Conservation (phyloP, 2,888 invertebrate genomes). For the Diadegma fenestrale region DNA sequence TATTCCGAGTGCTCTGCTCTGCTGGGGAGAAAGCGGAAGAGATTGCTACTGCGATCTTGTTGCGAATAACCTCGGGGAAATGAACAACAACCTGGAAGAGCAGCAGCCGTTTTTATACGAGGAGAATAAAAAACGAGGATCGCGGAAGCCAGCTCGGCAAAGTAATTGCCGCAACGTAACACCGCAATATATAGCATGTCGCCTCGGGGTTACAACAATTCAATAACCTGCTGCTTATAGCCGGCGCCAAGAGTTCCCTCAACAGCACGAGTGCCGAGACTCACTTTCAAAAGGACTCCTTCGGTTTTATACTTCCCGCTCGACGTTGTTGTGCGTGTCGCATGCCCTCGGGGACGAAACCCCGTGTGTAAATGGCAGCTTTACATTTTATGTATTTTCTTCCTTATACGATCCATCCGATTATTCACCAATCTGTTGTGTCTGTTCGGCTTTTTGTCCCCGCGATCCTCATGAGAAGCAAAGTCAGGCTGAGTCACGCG, state of each 20-base stretch:
- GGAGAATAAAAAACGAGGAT: neutral
- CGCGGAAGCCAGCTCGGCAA: neutral
- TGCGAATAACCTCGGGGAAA: neutral
- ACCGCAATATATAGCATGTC: neutral
- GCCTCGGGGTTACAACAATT: neutral
- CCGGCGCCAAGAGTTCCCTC: neutral
- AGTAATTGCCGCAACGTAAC: neutral
- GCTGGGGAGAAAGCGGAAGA: neutral
- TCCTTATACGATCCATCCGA: neutral
- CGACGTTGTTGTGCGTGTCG: neutral
- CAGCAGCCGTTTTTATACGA: neutral
- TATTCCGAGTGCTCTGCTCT: neutral
- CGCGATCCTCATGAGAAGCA: too few species aligned
- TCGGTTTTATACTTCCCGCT: neutral
- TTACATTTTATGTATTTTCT: neutral
- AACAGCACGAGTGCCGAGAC: neutral
- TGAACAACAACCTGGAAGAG: neutral
- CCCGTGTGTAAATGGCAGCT: neutral
- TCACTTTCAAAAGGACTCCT: neutral
- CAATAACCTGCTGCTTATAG: conserved; percentile 6
- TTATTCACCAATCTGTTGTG: too few species aligned
- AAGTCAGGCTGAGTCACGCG: too few species aligned
- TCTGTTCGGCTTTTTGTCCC: too few species aligned
- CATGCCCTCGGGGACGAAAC: neutral
- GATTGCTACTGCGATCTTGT: neutral